A percentile compares a stretch with the other conserved stretches of the same genome.
phyloP scores from a whole-genome alignment of 1,140 invertebrate genomes.

The Cyphomyrmex costatus region DNA sequence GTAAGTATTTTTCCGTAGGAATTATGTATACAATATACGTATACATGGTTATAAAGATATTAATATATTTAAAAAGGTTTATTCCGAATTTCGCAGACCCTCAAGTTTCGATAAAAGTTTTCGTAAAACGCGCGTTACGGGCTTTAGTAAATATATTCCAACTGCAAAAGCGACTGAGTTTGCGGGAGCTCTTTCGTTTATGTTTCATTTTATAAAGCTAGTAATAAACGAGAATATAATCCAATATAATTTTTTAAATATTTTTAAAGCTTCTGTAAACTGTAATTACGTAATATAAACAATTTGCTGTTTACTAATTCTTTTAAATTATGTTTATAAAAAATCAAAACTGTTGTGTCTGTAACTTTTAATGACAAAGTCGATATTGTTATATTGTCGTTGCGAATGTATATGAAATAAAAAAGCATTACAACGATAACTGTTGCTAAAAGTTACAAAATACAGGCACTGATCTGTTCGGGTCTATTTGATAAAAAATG shows the following conservation, averaged over 20 bases:
- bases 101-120: slow-evolving; percentile 9
- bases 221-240: not conserved
- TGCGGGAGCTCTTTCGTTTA: not conserved
- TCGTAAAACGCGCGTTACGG: slow-evolving; percentile 5
- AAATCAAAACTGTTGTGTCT: not conserved
- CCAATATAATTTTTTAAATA: not conserved
- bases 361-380: too few species aligned
- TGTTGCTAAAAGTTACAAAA: too few species aligned
- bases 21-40: not conserved
- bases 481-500: too few species aligned
- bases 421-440: not conserved
- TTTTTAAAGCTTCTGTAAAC: not conserved
- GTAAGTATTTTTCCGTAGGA: not conserved
- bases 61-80: not conserved
- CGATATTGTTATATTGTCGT: too few species aligned
- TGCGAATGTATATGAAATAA: not conserved
- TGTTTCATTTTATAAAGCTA: slow-evolving; percentile 12
- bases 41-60: not conserved
- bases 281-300: slow-evolving; percentile 4
- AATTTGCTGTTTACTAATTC: not conserved
- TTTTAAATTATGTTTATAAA: not conserved
- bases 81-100: not conserved
- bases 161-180: slow-evolving; percentile 6
- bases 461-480: too few species aligned
- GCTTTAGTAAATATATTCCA: not conserved